phyloP scores from a whole-genome alignment of 2,888 invertebrate species.

The Drosophila robusta region DNA sequence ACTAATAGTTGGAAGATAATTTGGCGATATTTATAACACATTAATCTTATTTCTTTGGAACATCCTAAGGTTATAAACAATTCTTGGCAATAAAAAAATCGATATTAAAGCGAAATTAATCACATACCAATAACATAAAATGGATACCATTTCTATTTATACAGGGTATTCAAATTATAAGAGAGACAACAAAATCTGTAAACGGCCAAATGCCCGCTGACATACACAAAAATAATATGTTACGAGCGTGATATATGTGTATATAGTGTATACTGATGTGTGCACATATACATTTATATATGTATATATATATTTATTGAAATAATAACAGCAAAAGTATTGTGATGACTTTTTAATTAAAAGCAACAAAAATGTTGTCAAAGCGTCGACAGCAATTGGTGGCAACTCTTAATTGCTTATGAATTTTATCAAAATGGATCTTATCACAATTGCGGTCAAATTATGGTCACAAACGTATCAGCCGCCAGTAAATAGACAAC shows the following conservation, averaged over 20 bases:
- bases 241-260: slow-evolving; percentile 20
- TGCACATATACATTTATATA: slow-evolving; percentile 4
- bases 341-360: slow-evolving; percentile 77
- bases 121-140: not conserved
- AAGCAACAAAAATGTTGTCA: slow-evolving; percentile 33
- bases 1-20: no score
- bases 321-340: slow-evolving; percentile 53
- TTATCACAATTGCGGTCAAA: slow-evolving; percentile 30
- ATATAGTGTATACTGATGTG: not conserved
- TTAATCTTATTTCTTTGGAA: no score
- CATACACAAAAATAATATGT: slow-evolving; percentile 28
- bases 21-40: no score
- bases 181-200: slow-evolving; percentile 48
- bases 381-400: slow-evolving; percentile 31
- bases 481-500: not conserved
- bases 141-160: not conserved
- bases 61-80: no score
- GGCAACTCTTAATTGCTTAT: slow-evolving; percentile 25
- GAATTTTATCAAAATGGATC: slow-evolving; percentile 31
- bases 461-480: slow-evolving; percentile 22
- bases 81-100: not conserved
- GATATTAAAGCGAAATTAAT: not conserved
- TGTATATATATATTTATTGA: slow-evolving; percentile 6
- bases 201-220: slow-evolving; percentile 45
- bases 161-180: slow-evolving; percentile 24